Evolutionary conservation across 1,140 invertebrate species (phyloP).

Genomic region (Caenorhabditis inopinata): DNA sequence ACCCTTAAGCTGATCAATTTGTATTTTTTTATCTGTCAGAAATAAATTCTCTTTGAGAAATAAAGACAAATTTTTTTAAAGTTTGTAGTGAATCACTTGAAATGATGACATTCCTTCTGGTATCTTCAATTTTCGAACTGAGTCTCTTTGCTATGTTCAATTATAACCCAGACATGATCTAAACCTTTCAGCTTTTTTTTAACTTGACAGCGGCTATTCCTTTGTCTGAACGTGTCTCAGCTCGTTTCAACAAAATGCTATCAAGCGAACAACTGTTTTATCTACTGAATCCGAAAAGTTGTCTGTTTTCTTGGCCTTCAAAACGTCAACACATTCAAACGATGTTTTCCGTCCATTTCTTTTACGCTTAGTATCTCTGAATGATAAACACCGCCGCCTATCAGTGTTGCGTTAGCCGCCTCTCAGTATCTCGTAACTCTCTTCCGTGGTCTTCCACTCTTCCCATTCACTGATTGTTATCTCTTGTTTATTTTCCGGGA

Average conservation of each 20-base stretch:
- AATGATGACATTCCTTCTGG: too few relatives aligned
- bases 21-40: too few relatives aligned
- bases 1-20: too few relatives aligned
- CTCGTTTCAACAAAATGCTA: not conserved
- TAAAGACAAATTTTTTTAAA: too few relatives aligned
- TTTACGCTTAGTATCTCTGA: not conserved
- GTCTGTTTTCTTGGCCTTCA: not conserved
- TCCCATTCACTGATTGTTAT: not conserved
- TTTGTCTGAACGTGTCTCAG: not conserved
- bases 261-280: constrained; percentile 7
- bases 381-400: constrained; percentile 21
- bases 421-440: not conserved
- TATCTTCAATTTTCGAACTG: too few relatives aligned
- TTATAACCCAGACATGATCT: too few relatives aligned
- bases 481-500: not conserved
- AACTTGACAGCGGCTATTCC: too few relatives aligned
- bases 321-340: not conserved
- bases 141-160: too few relatives aligned
- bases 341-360: not conserved
- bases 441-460: constrained; percentile 21
- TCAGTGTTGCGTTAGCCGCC: constrained; percentile 18
- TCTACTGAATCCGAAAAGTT: not conserved
- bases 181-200: too few relatives aligned
- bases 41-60: too few relatives aligned
- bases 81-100: too few relatives aligned